These are phyloP conservation scores for Synchiropus splendidus DNA, from an alignment of 2,113 vertebrate species.

Conservation along the genomic window DNA sequence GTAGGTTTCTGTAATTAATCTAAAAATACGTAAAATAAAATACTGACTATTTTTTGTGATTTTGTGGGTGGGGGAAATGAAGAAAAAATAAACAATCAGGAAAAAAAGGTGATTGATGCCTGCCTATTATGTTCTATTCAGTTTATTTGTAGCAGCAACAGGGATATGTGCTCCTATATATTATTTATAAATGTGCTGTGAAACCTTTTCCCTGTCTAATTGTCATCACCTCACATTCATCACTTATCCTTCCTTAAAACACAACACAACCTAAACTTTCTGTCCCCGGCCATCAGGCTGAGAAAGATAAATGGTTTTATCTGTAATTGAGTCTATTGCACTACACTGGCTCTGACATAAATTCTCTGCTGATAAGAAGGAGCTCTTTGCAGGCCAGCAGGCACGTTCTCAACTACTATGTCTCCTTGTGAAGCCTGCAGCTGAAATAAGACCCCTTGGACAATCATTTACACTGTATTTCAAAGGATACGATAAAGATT, in stretches of 20 bases:
- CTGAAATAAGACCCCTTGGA: slow-evolving; percentile 2
- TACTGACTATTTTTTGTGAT: too few species aligned
- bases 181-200: too few species aligned
- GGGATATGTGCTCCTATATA: too few species aligned
- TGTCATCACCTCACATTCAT: slow-evolving; percentile 16
- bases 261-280: slow-evolving; percentile 39
- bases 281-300: slow-evolving; percentile 43
- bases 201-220: too few species aligned
- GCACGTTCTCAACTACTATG: slow-evolving; percentile 22
- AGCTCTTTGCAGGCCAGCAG: slow-evolving; percentile 32
- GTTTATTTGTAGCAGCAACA: too few species aligned
- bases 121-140: too few species aligned
- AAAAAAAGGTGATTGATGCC: too few species aligned
- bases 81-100: too few species aligned
- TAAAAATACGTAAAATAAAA: too few species aligned
- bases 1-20: too few species aligned
- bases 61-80: too few species aligned
- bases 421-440: slow-evolving; percentile 10
- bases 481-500: too few species aligned
- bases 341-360: slow-evolving; percentile 45
- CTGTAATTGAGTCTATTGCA: slow-evolving; percentile 41
- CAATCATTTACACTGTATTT: background rate
- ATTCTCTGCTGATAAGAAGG: slow-evolving; percentile 52
- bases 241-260: slow-evolving; percentile 47
- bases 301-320: slow-evolving; percentile 50